These are phyloP conservation scores for Potamilus streckersoni DNA, from an alignment of 1,140 invertebrate species.

Conservation along the genomic window DNA sequence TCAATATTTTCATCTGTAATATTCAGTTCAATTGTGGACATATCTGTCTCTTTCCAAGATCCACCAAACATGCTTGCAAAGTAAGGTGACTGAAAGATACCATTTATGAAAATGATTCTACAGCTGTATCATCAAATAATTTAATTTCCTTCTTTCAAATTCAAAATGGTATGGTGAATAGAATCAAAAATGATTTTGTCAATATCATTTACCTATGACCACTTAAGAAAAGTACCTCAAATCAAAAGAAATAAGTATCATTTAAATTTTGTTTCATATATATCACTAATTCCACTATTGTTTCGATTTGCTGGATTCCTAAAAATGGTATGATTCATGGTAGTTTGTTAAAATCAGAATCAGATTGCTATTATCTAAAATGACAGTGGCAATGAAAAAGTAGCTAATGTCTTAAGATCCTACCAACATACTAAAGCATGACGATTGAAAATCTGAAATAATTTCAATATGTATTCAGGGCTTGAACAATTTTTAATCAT, in stretches of 20 bases:
- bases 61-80: slow-evolving; percentile 88
- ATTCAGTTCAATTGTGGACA: slow-evolving; percentile 78
- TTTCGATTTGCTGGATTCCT: too few relatives aligned
- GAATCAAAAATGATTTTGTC: not conserved
- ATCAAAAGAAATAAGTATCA: not conserved
- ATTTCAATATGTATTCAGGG: too few relatives aligned
- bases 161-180: not conserved
- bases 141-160: not conserved
- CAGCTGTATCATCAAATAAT: not conserved
- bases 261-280: not conserved
- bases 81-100: slow-evolving; percentile 78
- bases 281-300: not conserved
- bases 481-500: too few relatives aligned
- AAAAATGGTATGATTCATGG: too few relatives aligned
- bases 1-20: slow-evolving; percentile 82
- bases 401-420: too few relatives aligned
- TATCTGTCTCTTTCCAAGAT: slow-evolving; percentile 80
- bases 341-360: too few relatives aligned
- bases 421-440: too few relatives aligned
- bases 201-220: not conserved
- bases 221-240: not conserved
- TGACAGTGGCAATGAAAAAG: too few relatives aligned
- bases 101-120: slow-evolving; percentile 1
- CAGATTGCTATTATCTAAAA: too few relatives aligned
- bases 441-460: too few relatives aligned